phyloP scores from a whole-genome alignment of 2,797 vertebrate genomes.

The Toxotes lorentzi region DNA sequence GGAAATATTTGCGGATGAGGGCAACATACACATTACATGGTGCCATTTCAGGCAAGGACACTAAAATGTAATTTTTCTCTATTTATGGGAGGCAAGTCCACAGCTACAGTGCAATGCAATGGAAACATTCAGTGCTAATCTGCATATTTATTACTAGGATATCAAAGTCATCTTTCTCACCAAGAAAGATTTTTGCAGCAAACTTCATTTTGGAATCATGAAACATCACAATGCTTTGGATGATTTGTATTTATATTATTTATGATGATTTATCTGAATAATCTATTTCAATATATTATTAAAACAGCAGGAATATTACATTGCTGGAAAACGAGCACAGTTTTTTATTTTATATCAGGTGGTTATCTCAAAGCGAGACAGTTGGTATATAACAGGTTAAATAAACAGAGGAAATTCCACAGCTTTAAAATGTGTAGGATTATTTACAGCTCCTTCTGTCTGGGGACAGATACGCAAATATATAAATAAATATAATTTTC shows the following conservation, averaged over 20 bases:
- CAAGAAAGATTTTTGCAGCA: too few relatives aligned
- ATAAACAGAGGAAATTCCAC: background rate
- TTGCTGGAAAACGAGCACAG: background rate
- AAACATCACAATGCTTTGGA: background rate
- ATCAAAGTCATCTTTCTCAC: conserved; percentile 4
- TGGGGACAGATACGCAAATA: background rate
- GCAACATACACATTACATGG: background rate
- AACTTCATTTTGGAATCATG: background rate
- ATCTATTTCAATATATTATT: background rate
- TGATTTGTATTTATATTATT: background rate
- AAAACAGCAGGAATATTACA: background rate
- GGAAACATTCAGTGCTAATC: background rate
- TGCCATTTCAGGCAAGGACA: background rate
- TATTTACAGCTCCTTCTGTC: background rate
- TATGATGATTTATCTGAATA: background rate
- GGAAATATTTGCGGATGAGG: background rate
- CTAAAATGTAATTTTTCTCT: background rate
- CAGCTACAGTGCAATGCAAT: background rate
- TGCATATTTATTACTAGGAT: conserved; percentile 1
- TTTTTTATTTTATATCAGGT: background rate
- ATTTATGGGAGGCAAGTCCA: background rate
- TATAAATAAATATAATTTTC: background rate
- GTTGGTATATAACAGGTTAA: background rate
- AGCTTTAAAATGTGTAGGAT: background rate
- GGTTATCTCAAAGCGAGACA: background rate